Base-by-base conservation (phyloP, 2,797 vertebrate genomes). In the Scolopax bukidnonensis region DNA sequence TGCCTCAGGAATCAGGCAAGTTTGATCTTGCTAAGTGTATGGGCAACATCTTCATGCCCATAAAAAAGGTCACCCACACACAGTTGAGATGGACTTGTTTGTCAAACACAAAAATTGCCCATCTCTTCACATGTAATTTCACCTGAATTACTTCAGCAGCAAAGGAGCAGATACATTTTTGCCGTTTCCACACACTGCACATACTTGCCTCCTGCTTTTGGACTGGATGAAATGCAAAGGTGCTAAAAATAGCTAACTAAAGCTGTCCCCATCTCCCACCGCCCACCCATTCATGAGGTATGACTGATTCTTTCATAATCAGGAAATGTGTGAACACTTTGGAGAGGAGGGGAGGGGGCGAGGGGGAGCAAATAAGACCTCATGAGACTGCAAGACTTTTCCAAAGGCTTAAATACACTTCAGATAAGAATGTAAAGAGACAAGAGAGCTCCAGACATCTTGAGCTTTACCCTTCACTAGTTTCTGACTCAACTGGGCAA, bases 381-480 rank as follows among this genome's bases (percentile, higher is more conserved):
- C 63, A 76, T 45, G 57, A 53, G 48, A 38, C 18, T 76, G 5
- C 47, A 90, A 83, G 51, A 7, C 20, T 86, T 87, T 89, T 70
- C 56, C 64, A 87, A 89, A 69, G 83, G 50, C 45, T 82, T 93
- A 92, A 93, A 82, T 64, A 84, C 32, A 53, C 32, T 82, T 86
- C 40, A 90, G 70, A 80, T 90, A 92, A 87, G 51, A 91, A 94
- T 93, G 80, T 92, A 64, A 91, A 84, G 60, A 92, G 67, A 93
- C 40, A 68, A 33, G 33, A 94, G n/a, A 80, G 53, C 45, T 90
- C 73, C 56, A 89, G 81, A 95, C 81, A 76, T 79, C 87, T 68
- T 77, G 60, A 85, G 92, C n/a, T 91, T 93, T 91, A 94, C 74
- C 51, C 70, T 92, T 94, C 93, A 83, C 61, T 95, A 64, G 33